Conservation (phyloP, 2,113 vertebrate species). For the Microtus montanus region DNA sequence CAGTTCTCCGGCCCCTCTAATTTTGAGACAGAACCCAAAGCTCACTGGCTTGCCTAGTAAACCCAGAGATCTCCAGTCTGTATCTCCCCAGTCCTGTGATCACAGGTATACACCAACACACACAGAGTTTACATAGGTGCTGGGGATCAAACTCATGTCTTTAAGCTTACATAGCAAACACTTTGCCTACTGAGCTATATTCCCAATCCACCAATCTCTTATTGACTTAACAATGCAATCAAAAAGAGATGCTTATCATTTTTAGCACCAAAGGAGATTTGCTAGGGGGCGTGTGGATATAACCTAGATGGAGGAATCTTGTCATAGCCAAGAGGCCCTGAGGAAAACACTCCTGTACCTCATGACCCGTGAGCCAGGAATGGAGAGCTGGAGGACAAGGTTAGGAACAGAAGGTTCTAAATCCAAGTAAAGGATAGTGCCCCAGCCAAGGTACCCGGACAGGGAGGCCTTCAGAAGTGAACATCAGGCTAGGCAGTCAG, state of each 20-base stretch:
- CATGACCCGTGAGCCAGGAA: too few relatives aligned
- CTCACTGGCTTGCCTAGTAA: background rate
- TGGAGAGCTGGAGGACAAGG: background rate
- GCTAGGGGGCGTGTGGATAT: too few relatives aligned
- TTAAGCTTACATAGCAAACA: background rate
- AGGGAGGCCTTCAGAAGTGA: background rate
- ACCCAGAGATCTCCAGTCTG: background rate
- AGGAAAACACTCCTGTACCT: background rate
- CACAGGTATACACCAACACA: background rate
- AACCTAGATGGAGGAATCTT: background rate
- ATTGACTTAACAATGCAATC: background rate
- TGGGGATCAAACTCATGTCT: background rate
- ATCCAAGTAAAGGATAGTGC: background rate
- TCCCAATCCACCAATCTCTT: background rate
- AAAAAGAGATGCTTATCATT: background rate
- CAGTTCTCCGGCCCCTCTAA: background rate
- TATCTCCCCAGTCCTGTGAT: background rate
- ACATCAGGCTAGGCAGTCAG: background rate
- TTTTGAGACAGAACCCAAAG: background rate
- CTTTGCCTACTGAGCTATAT: background rate
- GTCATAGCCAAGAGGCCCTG: background rate
- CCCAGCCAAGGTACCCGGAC: too few relatives aligned
- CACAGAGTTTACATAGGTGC: background rate
- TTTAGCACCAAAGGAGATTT: too few relatives aligned
- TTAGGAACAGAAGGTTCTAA: background rate